phyloP scores from a whole-genome alignment of 2,113 vertebrate genomes.

The Peromyscus maniculatus region DNA sequence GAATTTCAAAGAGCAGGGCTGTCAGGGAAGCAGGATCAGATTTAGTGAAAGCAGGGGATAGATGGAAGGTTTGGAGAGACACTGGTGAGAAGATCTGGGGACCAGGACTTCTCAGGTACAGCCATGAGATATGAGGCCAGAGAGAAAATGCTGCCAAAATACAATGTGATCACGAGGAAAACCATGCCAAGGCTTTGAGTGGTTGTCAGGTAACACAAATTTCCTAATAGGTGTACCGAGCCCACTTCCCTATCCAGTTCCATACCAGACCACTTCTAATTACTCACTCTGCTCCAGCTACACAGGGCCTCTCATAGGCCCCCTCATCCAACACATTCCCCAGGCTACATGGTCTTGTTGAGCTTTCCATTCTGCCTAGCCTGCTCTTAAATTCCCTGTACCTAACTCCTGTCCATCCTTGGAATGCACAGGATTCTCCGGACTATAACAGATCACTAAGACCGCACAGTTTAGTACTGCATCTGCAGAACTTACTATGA shows the following conservation, averaged over 20 bases:
- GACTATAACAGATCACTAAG: background rate
- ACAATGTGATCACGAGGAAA: background rate
- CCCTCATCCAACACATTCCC: background rate
- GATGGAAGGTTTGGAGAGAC: background rate
- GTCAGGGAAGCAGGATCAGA: background rate
- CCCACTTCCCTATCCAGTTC: background rate
- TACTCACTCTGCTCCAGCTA: background rate
- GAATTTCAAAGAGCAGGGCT: background rate
- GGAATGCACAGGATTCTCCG: background rate
- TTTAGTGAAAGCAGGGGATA: background rate
- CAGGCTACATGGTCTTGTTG: background rate
- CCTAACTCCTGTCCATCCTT: background rate
- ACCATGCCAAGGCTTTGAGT: background rate
- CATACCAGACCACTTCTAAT: background rate
- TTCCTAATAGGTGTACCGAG: background rate
- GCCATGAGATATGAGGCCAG: background rate
- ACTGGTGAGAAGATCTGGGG: background rate
- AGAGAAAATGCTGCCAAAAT: background rate
- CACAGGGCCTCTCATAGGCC: background rate
- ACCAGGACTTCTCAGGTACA: background rate
- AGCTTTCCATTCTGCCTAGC: background rate
- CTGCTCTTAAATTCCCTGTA: background rate
- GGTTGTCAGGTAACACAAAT: background rate
- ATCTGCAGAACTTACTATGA: slow-evolving; percentile 5
- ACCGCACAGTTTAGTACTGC: background rate